Base-by-base conservation (phyloP, 2,113 vertebrate genomes). In the Notarius quadriscutis region DNA sequence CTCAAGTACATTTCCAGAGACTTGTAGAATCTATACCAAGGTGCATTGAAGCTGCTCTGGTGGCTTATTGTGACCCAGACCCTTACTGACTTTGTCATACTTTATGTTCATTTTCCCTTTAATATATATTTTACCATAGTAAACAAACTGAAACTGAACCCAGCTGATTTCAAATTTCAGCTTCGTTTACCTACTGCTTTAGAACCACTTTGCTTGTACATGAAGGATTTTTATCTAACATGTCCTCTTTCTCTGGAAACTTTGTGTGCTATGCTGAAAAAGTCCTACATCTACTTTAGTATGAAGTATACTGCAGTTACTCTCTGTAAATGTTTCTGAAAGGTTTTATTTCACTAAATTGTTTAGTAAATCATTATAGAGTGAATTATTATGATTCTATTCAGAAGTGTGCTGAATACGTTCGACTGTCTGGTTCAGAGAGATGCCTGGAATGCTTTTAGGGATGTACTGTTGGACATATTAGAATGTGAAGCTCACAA, bases 361-460 rank as follows among this genome's bases (percentile, higher is more conserved):
- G 75, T 15, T 6, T 25, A 53, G 50, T 15, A 78, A 78, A 79
- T 57, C 15, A 80, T 80, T 81, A 81, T 10, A 34, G 50, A 17
- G 5, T 27, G 0, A 27, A 55, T 79, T 5, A 79, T 79, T 53
- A 7, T 53, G 5, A 74, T 83, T 83, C 12, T n/a, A 25, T 55
- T 57, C 12, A 14, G 84, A 79, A 60, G 30, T 50, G 48, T 88
- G 41, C 27, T 78, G 17, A 50, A 14, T 27, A 20, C 30, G 48
- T 5, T 88, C n/a, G 50, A n/a, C 67, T 22, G 34, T 57, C 27
- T 27, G 12, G 65, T 88, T 87, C 92, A 67, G 67, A 30, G 58
- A 69, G 90, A 83, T 81, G 79, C 65, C 86, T 87, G 94, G 94
- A 95, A 95, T 95, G 94, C 95, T 94, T 95, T 95, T 93, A 95